Conservation (phyloP, 2,888 invertebrate genomes). For the Ecliptopera silaceata region DNA sequence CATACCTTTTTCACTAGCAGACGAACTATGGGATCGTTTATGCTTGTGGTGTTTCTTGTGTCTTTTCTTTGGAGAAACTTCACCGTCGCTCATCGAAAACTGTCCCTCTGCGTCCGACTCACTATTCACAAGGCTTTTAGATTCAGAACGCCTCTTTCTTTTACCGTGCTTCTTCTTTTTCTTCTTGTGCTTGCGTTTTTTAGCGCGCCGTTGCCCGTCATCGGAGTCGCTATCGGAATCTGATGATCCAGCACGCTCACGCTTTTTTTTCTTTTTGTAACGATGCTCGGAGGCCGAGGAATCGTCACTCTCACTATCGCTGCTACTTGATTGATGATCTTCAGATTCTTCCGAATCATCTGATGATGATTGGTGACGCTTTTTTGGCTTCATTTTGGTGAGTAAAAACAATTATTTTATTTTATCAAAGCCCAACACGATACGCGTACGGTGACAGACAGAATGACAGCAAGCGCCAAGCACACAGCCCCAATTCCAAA, state of each 20-base stretch:
- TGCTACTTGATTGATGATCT: slow-evolving; percentile 65
- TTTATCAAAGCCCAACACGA: neutral
- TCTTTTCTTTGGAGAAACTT: slow-evolving; percentile 70
- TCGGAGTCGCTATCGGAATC: slow-evolving; percentile 73
- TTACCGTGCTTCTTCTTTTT: slow-evolving; percentile 79
- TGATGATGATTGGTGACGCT: slow-evolving; percentile 68
- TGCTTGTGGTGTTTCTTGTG: slow-evolving; percentile 72
- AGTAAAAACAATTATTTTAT: neutral
- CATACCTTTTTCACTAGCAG: slow-evolving; percentile 60
- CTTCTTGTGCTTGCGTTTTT: slow-evolving; percentile 79
- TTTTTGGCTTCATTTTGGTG: slow-evolving; percentile 69
- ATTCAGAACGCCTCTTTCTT: slow-evolving; percentile 68
- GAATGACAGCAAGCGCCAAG: too few species aligned
- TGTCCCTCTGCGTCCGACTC: slow-evolving; percentile 54
- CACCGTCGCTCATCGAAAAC: slow-evolving; percentile 68
- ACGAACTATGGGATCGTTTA: slow-evolving; percentile 61
- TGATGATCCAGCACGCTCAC: slow-evolving; percentile 60
- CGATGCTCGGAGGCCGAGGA: slow-evolving; percentile 68
- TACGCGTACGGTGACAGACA: too few species aligned
- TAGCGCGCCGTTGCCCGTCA: slow-evolving; percentile 61
- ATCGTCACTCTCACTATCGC: slow-evolving; percentile 71
- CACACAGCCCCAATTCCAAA: too few species aligned
- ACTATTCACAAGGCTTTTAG: slow-evolving; percentile 48
- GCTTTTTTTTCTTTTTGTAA: slow-evolving; percentile 75
- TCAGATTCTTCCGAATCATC: slow-evolving; percentile 74